Evolutionary conservation across 1,140 invertebrate genomes (phyloP).

Genomic region (Hylyphantes graminicola): DNA sequence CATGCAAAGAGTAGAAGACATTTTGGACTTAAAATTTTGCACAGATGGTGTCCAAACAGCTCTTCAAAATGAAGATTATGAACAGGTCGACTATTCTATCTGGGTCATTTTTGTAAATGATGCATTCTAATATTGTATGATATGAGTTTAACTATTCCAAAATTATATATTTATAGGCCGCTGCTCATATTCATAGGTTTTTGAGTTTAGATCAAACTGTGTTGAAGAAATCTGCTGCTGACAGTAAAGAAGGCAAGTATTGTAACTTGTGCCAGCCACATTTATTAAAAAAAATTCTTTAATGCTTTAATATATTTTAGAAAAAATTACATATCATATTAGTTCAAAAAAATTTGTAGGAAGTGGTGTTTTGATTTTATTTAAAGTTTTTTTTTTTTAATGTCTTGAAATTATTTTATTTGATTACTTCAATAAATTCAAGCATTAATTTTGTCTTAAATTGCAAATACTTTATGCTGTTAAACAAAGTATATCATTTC

Average conservation of each 20-base stretch:
- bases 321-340: no score
- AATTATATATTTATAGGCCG: constrained; percentile 76
- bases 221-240: constrained; percentile 68
- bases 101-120: neutral
- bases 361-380: no score
- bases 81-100: constrained; percentile 69
- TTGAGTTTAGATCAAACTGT: constrained; percentile 93
- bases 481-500: no score
- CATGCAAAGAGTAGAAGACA: constrained; percentile 93
- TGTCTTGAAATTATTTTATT: no score
- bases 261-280: neutral
- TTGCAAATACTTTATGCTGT: no score
- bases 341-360: no score
- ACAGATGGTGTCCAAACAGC: constrained; percentile 94
- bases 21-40: constrained; percentile 94
- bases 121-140: neutral
- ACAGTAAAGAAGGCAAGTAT: constrained; percentile 57
- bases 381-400: no score
- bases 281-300: no score
- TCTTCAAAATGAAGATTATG: constrained; percentile 82
- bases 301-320: no score
- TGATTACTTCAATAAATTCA: no score
- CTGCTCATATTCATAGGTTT: constrained; percentile 94
- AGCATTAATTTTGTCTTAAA: no score
- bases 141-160: neutral